Evolutionary conservation across 2,113 vertebrate genomes (phyloP), one percentile per base, ranked within the genome.

Genomic region (Dromas ardeola): DNA sequence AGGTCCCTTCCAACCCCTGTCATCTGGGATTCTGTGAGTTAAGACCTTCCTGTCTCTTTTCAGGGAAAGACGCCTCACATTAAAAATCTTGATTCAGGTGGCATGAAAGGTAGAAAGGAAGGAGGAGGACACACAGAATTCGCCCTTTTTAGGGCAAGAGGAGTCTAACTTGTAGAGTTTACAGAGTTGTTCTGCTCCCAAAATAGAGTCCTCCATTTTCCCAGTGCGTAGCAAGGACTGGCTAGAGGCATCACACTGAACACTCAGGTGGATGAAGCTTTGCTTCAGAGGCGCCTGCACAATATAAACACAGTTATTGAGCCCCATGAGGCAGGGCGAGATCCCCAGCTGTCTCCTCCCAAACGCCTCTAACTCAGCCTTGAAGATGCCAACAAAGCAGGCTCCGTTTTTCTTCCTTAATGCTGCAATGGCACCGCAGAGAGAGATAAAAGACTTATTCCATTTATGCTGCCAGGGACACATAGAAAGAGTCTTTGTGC

Each of bases 101-200:
- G 2, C 42, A 56, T 14, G 53, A 52, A 95, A 79, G 14, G 63
- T 85, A 93, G 43, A 43, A 59, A 21, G 42, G 58, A 61, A 55
- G 27, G 17, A 43, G 8, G 4, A 29, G 3, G 26, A 38, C 6
- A 1, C 36, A 43, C 7, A 3, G 2, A 36, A 16, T 45, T 45
- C 45, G 2, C 27, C 23, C 55, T 70, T 13, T 47, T 53, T 25
- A 47, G 20, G 36, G 29, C 15, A 42, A 56, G 10, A 15, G 36
- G 8, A 66, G 2, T 29, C 23, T 13, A 10, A 23, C 43, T 23
- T 27, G 11, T 27, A 71, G 36, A 15, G 9, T 50, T 65, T 56
- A 58, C 12, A 9, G 43, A 29, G 40, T 36, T 25, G 17, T n/a
- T 59, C n/a, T 65, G 11, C 14, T 49, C 34, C 62, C 29, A 13